Percentiles rank a stretch among this genome's conserved stretches.
These are phyloP conservation scores for Adoxophyes honmai DNA, from an alignment of 1,140 invertebrate genomes.

Conservation along the genomic window DNA sequence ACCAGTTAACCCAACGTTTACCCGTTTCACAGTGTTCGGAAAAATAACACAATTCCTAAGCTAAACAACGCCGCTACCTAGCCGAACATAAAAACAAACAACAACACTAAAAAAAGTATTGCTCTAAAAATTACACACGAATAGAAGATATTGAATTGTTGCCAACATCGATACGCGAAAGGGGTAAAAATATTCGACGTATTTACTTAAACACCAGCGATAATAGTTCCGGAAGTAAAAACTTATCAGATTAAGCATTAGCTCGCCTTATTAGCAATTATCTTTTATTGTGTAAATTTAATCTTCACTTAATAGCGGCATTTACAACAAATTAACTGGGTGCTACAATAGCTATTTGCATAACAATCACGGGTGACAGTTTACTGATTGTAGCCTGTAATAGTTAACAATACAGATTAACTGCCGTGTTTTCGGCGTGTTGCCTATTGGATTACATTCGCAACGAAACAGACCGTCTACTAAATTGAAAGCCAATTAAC, in stretches of 20 bases:
- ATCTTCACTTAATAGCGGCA: conserved; percentile 28
- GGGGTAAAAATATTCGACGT: background rate
- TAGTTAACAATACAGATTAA: conserved; percentile 33
- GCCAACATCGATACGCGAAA: too few species aligned
- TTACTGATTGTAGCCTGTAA: conserved; percentile 34
- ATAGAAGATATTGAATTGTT: too few species aligned
- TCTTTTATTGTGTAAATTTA: conserved; percentile 11
- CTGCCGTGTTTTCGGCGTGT: conserved; percentile 19
- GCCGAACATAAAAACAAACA: too few species aligned
- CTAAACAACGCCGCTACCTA: too few species aligned
- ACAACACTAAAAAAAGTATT: too few species aligned
- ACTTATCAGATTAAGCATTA: conserved; percentile 27
- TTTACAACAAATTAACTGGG: conserved; percentile 40
- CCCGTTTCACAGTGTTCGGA: too few species aligned
- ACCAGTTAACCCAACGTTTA: too few species aligned
- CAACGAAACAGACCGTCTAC: conserved; percentile 14
- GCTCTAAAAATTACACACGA: too few species aligned
- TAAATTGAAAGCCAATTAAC: background rate
- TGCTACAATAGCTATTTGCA: conserved; percentile 37
- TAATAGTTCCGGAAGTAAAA: conserved; percentile 19
- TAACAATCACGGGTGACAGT: conserved; percentile 32
- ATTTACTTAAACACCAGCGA: conserved; percentile 21
- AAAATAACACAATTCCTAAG: too few species aligned
- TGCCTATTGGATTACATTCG: conserved; percentile 20
- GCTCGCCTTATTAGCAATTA: background rate